Evolutionary conservation across 2,888 invertebrate genomes (phyloP), one percentile per base, ranked within the genome.

Genomic region (Coelinius sp.): DNA sequence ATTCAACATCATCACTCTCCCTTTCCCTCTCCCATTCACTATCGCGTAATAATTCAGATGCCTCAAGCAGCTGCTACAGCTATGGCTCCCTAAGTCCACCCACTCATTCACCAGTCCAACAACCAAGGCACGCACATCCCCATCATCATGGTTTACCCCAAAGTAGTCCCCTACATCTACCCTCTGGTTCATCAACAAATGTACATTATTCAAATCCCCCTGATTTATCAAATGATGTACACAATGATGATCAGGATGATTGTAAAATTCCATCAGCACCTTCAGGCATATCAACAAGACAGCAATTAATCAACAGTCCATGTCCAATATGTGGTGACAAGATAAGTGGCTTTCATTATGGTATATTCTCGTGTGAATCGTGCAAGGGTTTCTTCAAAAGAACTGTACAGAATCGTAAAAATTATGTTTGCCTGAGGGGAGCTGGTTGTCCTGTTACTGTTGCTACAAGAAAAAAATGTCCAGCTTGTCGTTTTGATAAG

Each of bases 301-400:
- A 96, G 85, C 96, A 96, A 87, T 90, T 96, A 6, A 96, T 96
- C 78, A 96, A 96, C 87, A 96, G 97, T 79, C 97, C 97, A 0
- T 97, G 97, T 84, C 97, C 97, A 12, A 97, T 97, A 70, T 97
- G 97, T 88, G 97, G 96, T 2, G 97, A 97, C 88, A 96, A 97
- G 87, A 97, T 97, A 85, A 96, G 96, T 80, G 97, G 98, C 27
- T 98, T 98, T 89, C 98, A 98, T 88, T 98, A 98, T 88, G 98
- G 98, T 10, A 98, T 98, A 81, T 98, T 97, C 89, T 97, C 97
- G 10, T 98, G 98, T 89, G 98, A 98, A 87, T 97, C 97, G 20
- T 98, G 98, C 89, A 98, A 98, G 88, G 98, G 98, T 1, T 98
- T 98, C 90, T 98, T 98, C 90, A 98, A 98, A 88, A 91, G 98